Evolutionary conservation across 2,797 vertebrate genomes (phyloP).

Genomic region (Acanthopagrus latus): DNA sequence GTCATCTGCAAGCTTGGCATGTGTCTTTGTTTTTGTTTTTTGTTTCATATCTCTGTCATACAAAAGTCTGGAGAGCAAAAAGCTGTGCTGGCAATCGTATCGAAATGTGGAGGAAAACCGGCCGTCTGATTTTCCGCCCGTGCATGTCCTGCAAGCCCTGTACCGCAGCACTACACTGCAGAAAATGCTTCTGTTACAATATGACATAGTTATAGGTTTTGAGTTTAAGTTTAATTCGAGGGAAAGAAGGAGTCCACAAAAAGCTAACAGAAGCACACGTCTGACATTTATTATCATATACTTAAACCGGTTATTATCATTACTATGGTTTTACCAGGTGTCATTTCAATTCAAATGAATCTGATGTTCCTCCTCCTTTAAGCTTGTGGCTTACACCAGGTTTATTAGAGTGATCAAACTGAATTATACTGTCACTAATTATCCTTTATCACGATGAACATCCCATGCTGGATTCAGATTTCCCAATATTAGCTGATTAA

Average conservation of each 20-base stretch:
- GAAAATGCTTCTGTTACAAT: not conserved
- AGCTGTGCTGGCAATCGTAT: not conserved
- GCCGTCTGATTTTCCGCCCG: not conserved
- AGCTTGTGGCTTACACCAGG: constrained; percentile 1
- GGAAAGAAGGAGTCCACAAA: not conserved
- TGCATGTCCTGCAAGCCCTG: not conserved
- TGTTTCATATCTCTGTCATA: constrained; percentile 17
- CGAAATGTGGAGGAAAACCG: constrained; percentile 14
- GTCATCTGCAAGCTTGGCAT: constrained; percentile 11
- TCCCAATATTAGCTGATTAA: not conserved
- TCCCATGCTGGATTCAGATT: not conserved
- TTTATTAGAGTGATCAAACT: constrained; percentile 2
- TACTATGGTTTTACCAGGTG: not conserved
- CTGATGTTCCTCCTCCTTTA: not conserved
- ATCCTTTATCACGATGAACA: no score
- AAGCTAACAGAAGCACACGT: not conserved
- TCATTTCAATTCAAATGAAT: not conserved
- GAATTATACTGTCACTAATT: not conserved
- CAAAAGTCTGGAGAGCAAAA: constrained; percentile 22
- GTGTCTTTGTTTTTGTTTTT: constrained; percentile 16
- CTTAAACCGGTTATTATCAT: not conserved
- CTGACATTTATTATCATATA: not conserved
- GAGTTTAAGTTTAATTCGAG: not conserved
- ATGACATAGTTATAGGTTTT: not conserved
- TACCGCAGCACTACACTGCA: not conserved